phyloP scores from a whole-genome alignment of 2,888 invertebrate genomes.

The Ectobius pallidus region DNA sequence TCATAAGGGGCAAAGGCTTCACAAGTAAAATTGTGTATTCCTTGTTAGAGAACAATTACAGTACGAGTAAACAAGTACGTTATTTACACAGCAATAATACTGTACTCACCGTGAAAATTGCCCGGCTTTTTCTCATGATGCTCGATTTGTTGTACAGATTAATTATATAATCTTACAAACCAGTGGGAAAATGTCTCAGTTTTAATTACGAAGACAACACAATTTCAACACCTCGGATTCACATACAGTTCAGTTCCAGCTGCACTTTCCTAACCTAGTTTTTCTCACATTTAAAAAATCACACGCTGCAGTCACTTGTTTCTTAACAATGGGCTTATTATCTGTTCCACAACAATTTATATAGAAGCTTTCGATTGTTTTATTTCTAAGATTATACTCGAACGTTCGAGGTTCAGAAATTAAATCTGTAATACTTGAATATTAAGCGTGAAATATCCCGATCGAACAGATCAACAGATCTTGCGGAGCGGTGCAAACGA shows the following conservation, averaged over 20 bases:
- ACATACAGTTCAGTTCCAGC: background rate
- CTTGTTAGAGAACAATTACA: too few species aligned
- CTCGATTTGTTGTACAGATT: background rate
- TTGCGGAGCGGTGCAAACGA: background rate
- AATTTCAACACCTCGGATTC: background rate
- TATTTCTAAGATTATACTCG: too few species aligned
- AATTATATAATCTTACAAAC: background rate
- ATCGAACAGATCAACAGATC: background rate
- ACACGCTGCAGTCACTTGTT: background rate
- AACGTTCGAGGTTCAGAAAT: too few species aligned
- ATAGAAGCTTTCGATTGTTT: background rate
- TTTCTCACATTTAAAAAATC: background rate
- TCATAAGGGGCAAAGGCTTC: too few species aligned
- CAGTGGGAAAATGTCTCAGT: background rate
- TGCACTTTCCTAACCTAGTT: background rate
- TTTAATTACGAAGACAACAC: background rate
- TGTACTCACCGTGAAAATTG: slow-evolving; percentile 5
- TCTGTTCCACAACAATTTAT: background rate
- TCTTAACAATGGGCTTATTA: background rate
- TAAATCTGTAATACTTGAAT: too few species aligned
- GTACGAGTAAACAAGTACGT: too few species aligned
- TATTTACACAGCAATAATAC: too few species aligned
- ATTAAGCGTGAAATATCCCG: too few species aligned
- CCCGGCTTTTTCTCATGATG: slow-evolving; percentile 15
- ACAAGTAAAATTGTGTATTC: too few species aligned